Base-by-base conservation (phyloP, 1,140 invertebrate genomes). In the Ceratitis capitata region DNA sequence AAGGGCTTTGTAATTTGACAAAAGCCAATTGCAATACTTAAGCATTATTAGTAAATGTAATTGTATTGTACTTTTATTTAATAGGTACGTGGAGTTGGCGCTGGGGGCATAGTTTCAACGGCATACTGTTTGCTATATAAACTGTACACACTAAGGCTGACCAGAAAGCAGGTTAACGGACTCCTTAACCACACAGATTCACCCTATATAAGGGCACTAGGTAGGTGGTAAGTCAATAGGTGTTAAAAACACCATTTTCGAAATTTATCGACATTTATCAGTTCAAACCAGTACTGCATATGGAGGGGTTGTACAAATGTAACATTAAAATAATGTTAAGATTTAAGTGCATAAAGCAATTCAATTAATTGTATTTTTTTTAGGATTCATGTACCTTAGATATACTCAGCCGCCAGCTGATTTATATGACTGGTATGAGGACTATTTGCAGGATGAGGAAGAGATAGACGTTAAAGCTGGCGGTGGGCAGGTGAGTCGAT, bases 81-180 rank as follows among this genome's bases (percentile, higher is more conserved):
- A 4, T 91, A 98, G 96, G 97, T 99, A 9, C 94, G 99, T 88
- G 99, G 99, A 78, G 99, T 99, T 64, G 99, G 99, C 83, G 98
- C 98, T 85, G 99, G 99, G 84, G 99, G 99, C 39, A 99, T 99
- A 87, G 99, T 99, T 14, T 99, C 98, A 6, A 99, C 98, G 87
- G 98, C 99, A 2, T 92, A 89, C 83, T 92, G 91, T 87, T 94
- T 99, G n/a, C 94, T 99, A 10, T 99, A 99, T 92, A 99, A 99
- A 94, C 93, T 99, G 85, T 99, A 98, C 92, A 99, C 98, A 6
- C 92, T 99, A 88, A 96, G 97, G 88, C 93, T 99, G 85, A 99
- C 99, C 12, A 94, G 98, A 78, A 99, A 99, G 92, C 99, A 99
- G 93, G 93, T 99, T 74, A 98, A 97, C 92, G 98, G 98, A 74